These are phyloP conservation scores for Tryphoninae sp. DNA, from an alignment of 2,888 invertebrate species.

Conservation along the genomic window DNA sequence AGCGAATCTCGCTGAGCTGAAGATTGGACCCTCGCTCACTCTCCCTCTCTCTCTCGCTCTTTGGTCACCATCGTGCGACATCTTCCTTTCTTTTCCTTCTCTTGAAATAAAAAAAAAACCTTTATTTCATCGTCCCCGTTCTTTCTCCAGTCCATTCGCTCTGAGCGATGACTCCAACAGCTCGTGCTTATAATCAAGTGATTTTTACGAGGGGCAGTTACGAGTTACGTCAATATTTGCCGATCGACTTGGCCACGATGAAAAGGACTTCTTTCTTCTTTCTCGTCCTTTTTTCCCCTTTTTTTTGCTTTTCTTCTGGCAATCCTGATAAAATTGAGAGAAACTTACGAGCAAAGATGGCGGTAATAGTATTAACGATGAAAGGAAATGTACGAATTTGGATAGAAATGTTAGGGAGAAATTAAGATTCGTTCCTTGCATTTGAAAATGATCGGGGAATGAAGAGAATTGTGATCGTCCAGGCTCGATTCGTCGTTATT, in stretches of 20 bases:
- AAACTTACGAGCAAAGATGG: background rate
- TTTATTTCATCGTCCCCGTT: conserved; percentile 37
- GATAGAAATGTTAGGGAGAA: too few species aligned
- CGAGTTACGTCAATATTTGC: conserved; percentile 75
- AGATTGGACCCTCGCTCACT: conserved; percentile 44
- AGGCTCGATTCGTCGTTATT: background rate
- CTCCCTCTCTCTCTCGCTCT: background rate
- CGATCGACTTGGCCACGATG: conserved; percentile 59
- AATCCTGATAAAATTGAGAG: background rate
- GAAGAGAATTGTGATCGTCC: background rate
- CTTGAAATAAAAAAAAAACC: conserved; percentile 17
- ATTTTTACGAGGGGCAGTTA: conserved; percentile 76
- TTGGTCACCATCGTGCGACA: conserved; percentile 23
- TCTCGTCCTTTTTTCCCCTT: background rate
- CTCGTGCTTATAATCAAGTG: conserved; percentile 69
- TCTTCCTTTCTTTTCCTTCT: conserved; percentile 31
- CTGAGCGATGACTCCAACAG: conserved; percentile 12
- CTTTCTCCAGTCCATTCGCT: background rate
- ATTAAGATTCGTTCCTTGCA: too few species aligned
- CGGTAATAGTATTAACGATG: background rate
- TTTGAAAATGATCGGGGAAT: too few species aligned
- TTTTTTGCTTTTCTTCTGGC: background rate
- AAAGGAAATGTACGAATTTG: too few species aligned
- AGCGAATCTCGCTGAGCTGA: conserved; percentile 49
- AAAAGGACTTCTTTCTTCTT: conserved; percentile 15